phyloP scores from a whole-genome alignment of 30 jellyfish, hydroid and myxozoan genomes.

The Clytia hemisphaerica region DNA sequence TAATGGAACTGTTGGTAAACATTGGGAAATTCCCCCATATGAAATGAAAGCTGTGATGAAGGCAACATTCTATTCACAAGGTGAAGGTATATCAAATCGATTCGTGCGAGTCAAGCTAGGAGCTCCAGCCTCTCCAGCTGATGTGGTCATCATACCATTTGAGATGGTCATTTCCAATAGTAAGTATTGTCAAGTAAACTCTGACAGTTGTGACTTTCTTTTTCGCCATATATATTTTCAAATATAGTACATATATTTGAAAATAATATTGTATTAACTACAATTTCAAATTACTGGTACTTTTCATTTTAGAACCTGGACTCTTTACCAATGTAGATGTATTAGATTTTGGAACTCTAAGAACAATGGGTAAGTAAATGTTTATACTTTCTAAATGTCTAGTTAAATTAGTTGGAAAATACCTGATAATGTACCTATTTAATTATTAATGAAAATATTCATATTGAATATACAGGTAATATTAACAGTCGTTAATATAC shows the following conservation, averaged over 20 bases:
- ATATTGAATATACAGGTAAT: not conserved
- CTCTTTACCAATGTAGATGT: conserved; percentile 72
- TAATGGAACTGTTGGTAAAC: conserved; percentile 28
- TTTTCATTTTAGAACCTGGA: conserved; percentile 54
- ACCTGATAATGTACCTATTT: no score
- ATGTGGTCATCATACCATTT: conserved; percentile 61
- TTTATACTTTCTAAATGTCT: not conserved
- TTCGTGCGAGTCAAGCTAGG: conserved; percentile 72
- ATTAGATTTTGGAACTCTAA: conserved; percentile 83
- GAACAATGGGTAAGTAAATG: conserved; percentile 88
- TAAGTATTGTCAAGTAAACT: no score
- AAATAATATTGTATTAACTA: not conserved
- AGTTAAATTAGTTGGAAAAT: no score
- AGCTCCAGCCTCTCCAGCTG: conserved; percentile 56
- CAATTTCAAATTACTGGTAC: not conserved
- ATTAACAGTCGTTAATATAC: not conserved
- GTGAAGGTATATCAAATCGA: conserved; percentile 69
- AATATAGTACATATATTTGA: not conserved
- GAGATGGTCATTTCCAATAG: conserved; percentile 72
- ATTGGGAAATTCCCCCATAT: conserved; percentile 86
- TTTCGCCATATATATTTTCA: no score
- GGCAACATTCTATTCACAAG: conserved; percentile 61
- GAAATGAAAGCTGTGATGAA: conserved; percentile 90
- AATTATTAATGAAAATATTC: no score
- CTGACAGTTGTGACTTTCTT: no score